phyloP scores from a whole-genome alignment of 2,888 invertebrate species.

The Macaria notata region DNA sequence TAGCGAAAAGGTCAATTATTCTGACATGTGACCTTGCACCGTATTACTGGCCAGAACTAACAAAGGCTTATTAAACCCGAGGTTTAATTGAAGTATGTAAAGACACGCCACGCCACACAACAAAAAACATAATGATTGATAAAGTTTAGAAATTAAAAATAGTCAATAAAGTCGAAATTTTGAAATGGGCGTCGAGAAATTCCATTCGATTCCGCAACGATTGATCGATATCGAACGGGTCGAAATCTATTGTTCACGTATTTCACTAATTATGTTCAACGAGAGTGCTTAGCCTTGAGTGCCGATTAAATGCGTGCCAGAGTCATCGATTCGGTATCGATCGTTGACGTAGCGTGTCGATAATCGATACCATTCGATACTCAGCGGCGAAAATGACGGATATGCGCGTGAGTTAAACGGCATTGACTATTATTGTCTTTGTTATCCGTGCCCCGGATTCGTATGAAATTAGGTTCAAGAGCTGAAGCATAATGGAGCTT shows the following conservation, averaged over 20 bases:
- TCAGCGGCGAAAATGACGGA: conserved; percentile 56
- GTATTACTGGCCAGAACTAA: conserved; percentile 22
- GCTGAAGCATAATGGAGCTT: conserved; percentile 37
- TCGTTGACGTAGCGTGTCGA: conserved; percentile 56
- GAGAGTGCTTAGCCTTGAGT: conserved; percentile 50
- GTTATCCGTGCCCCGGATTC: conserved; percentile 66
- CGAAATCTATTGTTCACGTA: conserved; percentile 36
- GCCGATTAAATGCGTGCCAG: conserved; percentile 47
- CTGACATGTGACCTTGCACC: conserved; percentile 39
- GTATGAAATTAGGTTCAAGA: conserved; percentile 68
- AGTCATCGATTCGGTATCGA: conserved; percentile 53
- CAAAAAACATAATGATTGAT: conserved; percentile 25
- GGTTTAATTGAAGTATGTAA: conserved; percentile 18
- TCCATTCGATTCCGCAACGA: conserved; percentile 33
- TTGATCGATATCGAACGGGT: conserved; percentile 26
- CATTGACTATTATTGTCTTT: conserved; percentile 70
- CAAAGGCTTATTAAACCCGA: conserved; percentile 11
- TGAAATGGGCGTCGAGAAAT: conserved; percentile 32
- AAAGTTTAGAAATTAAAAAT: conserved; percentile 17
- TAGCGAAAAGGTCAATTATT: conserved; percentile 55
- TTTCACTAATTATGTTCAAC: conserved; percentile 45
- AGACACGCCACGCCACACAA: conserved; percentile 15
- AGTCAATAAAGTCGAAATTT: conserved; percentile 26
- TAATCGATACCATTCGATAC: conserved; percentile 57
- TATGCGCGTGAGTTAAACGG: conserved; percentile 66